These are phyloP conservation scores for Myrmecobius fasciatus DNA, from an alignment of 2,113 vertebrate species.

Conservation along the genomic window DNA sequence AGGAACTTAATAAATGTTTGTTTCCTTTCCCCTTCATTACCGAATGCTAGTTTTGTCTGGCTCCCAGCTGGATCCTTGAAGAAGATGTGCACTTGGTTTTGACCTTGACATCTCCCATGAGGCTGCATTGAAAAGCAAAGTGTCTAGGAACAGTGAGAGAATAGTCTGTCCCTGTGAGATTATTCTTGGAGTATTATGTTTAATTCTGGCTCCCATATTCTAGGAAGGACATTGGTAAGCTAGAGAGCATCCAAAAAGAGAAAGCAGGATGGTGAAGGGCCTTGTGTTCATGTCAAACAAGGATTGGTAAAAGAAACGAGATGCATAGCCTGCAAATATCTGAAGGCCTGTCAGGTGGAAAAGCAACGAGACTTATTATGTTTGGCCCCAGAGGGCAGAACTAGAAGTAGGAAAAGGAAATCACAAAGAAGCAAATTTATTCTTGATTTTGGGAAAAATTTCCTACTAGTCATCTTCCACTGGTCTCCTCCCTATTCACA, in stretches of 20 bases:
- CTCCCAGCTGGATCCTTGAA: not conserved
- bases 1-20: not conserved
- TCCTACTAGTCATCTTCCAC: not conserved
- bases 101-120: not conserved
- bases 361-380: not conserved
- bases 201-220: not conserved
- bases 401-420: not conserved
- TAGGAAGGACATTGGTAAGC: not conserved
- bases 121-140: not conserved
- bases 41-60: not conserved
- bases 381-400: not conserved
- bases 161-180: not conserved
- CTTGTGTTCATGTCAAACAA: not conserved
- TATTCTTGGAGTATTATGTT: not conserved
- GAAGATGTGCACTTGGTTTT: not conserved
- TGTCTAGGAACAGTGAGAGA: not conserved
- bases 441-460: not conserved
- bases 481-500: no score
- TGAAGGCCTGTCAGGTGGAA: not conserved
- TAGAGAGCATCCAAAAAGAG: not conserved
- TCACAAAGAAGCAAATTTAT: not conserved
- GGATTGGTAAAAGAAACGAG: not conserved
- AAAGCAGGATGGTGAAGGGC: not conserved
- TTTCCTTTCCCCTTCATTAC: not conserved
- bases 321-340: not conserved